phyloP scores from a whole-genome alignment of 2,113 vertebrate species.

The Bombycilla garrulus region DNA sequence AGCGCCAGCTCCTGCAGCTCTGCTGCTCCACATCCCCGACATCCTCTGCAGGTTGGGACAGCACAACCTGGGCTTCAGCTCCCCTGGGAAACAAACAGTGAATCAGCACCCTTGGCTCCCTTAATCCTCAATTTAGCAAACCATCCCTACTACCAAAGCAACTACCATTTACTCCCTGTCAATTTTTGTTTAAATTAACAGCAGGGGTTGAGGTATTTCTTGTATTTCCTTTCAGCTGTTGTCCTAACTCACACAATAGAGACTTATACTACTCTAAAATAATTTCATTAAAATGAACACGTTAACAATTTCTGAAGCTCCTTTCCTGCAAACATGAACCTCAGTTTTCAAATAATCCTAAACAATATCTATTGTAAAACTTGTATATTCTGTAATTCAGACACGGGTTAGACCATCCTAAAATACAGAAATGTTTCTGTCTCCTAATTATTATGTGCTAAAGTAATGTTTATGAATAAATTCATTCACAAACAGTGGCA shows the following conservation, averaged over 20 bases:
- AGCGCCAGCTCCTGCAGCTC: not conserved
- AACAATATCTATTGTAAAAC: not conserved
- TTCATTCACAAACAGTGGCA: not conserved
- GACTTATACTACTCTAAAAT: not conserved
- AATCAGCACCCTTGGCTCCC: no score
- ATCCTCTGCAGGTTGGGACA: fast-evolving
- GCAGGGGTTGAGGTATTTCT: not conserved
- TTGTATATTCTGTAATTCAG: not conserved
- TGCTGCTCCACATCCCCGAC: not conserved
- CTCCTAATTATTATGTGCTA: not conserved
- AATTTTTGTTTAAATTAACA: not conserved
- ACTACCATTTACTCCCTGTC: not conserved
- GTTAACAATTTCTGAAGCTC: not conserved
- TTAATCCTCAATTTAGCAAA: not conserved
- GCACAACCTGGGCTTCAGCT: not conserved
- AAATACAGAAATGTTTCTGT: not conserved
- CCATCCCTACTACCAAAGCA: not conserved
- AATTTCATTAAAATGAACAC: not conserved
- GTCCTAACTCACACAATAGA: fast-evolving
- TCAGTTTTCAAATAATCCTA: not conserved
- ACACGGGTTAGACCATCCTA: not conserved
- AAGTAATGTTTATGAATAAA: not conserved
- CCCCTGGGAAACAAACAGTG: not conserved
- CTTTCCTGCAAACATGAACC: not conserved
- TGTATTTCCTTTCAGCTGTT: not conserved